phyloP scores from a whole-genome alignment of 2,888 invertebrate species.

The Troides helena region DNA sequence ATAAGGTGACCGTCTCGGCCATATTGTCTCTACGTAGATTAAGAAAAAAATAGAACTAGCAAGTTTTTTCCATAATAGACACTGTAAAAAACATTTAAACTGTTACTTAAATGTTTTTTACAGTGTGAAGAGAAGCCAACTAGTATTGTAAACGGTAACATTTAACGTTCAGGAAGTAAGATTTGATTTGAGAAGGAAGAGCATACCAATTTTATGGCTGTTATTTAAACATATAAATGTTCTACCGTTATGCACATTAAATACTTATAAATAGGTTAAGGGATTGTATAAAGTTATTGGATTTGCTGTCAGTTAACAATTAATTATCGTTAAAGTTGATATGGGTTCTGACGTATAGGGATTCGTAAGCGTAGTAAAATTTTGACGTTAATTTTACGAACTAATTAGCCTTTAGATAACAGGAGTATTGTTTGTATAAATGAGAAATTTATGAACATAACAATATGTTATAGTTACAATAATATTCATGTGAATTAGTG shows the following conservation, averaged over 20 bases:
- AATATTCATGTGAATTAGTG: no score
- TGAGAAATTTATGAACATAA: neutral
- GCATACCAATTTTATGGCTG: no score
- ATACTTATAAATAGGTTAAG: constrained; percentile 8
- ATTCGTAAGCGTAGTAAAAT: constrained; percentile 17
- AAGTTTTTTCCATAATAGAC: no score
- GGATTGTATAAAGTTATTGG: constrained; percentile 14
- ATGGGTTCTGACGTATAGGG: constrained; percentile 25
- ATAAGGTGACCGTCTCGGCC: no score
- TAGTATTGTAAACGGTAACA: constrained; percentile 1
- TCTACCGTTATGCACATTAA: neutral
- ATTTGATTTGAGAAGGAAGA: neutral
- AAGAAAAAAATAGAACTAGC: no score
- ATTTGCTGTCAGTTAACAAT: constrained; percentile 28
- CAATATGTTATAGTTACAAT: neutral
- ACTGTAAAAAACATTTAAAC: no score
- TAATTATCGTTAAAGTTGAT: constrained; percentile 29
- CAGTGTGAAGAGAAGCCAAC: neutral
- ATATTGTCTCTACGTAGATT: no score
- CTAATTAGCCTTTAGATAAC: constrained; percentile 19
- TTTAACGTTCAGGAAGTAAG: neutral
- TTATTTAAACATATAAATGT: no score
- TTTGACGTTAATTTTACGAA: constrained; percentile 21
- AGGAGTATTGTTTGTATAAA: constrained; percentile 12
- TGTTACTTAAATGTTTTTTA: no score